A percentile compares a stretch with the other conserved stretches of the same genome.
Conservation (phyloP, 2,113 vertebrate species). For the Porphyrio hochstetteri region DNA sequence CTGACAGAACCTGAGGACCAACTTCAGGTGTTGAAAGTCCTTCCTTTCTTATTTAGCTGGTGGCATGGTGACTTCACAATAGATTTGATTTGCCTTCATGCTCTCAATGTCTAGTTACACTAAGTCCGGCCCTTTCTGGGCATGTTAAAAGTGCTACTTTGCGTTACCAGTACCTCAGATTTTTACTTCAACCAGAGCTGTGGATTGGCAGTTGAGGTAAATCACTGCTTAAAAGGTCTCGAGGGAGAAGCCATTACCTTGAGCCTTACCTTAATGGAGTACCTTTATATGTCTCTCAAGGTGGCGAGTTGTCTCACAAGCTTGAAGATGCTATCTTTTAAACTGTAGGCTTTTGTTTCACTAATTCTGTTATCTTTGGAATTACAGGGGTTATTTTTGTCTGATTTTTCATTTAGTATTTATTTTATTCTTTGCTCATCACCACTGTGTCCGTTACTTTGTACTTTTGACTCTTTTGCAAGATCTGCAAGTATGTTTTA, state of each 20-base stretch:
- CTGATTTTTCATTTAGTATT: background rate
- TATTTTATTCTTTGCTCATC: background rate
- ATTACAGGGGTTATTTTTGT: background rate
- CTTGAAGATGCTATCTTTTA: background rate
- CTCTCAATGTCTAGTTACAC: background rate
- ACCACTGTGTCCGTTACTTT: background rate
- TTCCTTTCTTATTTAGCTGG: background rate
- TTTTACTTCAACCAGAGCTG: background rate
- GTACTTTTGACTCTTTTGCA: background rate
- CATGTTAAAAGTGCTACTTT: background rate
- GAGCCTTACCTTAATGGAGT: background rate
- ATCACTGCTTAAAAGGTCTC: background rate
- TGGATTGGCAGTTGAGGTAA: background rate
- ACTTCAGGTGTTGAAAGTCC: background rate
- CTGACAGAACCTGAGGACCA: background rate
- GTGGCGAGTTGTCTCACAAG: background rate
- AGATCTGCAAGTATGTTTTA: background rate
- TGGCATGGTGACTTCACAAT: background rate
- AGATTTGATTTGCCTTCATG: background rate
- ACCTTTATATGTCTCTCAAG: background rate
- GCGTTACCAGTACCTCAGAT: background rate
- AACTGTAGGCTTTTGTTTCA: background rate
- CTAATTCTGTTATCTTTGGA: background rate
- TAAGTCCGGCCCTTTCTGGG: background rate
- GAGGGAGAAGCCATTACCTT: background rate